A percentile compares a stretch with the other conserved stretches of the same genome.
These are phyloP conservation scores for Megaceryle maxima DNA, from an alignment of 2,113 vertebrate species.

Conservation along the genomic window DNA sequence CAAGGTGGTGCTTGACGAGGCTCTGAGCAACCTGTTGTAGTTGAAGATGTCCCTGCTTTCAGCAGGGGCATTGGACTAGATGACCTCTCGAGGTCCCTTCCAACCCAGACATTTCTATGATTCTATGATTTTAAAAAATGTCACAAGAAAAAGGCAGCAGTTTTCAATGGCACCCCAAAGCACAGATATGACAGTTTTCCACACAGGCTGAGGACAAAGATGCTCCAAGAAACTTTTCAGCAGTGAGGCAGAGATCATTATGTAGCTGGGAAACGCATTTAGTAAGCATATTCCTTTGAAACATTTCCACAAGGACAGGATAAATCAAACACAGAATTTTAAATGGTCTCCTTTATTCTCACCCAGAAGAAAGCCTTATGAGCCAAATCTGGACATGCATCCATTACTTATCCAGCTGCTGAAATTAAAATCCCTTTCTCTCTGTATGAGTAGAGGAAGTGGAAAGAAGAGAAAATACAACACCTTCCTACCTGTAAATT, in stretches of 20 bases:
- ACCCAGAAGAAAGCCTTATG: neutral
- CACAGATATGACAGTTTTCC: neutral
- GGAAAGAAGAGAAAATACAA: neutral
- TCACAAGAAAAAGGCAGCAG: neutral
- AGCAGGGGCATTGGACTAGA: no score
- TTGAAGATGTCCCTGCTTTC: no score
- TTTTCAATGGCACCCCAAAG: neutral
- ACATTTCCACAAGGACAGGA: neutral
- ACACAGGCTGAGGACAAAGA: neutral
- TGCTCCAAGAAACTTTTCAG: neutral
- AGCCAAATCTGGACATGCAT: neutral
- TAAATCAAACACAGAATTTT: neutral
- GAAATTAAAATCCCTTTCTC: neutral
- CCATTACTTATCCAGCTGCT: neutral
- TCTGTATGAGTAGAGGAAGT: neutral
- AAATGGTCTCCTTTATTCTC: neutral
- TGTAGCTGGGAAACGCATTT: slow-evolving; percentile 7
- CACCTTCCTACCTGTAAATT: neutral
- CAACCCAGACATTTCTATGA: no score
- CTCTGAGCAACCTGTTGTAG: no score
- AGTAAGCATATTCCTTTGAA: slow-evolving; percentile 10
- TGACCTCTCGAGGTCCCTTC: no score
- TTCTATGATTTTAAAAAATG: neutral
- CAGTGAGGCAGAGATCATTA: neutral
- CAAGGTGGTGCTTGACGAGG: no score